These are phyloP conservation scores for Mirounga angustirostris DNA, from an alignment of 2,113 vertebrate genomes.

Conservation along the genomic window DNA sequence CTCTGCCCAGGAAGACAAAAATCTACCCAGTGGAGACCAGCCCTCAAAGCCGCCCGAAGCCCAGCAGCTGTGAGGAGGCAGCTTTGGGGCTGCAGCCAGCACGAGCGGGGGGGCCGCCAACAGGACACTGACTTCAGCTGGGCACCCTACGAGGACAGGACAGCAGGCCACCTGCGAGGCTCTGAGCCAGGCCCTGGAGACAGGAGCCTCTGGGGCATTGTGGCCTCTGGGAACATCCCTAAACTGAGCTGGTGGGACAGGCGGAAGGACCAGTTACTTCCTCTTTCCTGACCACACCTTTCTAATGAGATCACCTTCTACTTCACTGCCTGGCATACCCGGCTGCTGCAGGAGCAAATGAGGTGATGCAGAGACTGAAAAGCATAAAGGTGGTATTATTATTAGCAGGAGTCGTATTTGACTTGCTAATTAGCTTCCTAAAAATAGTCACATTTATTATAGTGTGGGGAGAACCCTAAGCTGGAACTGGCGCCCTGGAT, in stretches of 20 bases:
- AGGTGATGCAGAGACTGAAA: slow-evolving; percentile 77
- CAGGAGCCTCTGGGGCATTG: not conserved
- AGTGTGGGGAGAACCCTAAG: slow-evolving; percentile 69
- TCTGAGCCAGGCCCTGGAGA: not conserved
- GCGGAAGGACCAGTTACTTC: not conserved
- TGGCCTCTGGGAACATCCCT: not conserved
- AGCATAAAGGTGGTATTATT: slow-evolving; percentile 80
- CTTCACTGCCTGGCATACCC: slow-evolving; percentile 2
- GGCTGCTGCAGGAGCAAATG: slow-evolving; percentile 69
- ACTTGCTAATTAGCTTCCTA: slow-evolving; percentile 82
- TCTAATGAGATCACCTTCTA: slow-evolving; percentile 9
- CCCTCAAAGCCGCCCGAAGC: not conserved
- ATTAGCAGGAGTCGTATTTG: slow-evolving; percentile 81
- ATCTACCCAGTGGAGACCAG: not conserved
- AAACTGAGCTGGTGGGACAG: not conserved
- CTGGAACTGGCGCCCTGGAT: slow-evolving; percentile 53
- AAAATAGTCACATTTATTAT: slow-evolving; percentile 78
- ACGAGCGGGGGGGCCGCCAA: not conserved
- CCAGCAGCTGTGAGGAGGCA: not conserved
- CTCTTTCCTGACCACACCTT: slow-evolving; percentile 40
- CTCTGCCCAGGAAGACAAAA: not conserved
- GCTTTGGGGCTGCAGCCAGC: not conserved
- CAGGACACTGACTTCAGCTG: not conserved
- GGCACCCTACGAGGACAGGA: not conserved
- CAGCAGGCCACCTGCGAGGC: not conserved